These are phyloP conservation scores for Philopedon plagiatum DNA, from an alignment of 2,888 invertebrate genomes.

Conservation along the genomic window DNA sequence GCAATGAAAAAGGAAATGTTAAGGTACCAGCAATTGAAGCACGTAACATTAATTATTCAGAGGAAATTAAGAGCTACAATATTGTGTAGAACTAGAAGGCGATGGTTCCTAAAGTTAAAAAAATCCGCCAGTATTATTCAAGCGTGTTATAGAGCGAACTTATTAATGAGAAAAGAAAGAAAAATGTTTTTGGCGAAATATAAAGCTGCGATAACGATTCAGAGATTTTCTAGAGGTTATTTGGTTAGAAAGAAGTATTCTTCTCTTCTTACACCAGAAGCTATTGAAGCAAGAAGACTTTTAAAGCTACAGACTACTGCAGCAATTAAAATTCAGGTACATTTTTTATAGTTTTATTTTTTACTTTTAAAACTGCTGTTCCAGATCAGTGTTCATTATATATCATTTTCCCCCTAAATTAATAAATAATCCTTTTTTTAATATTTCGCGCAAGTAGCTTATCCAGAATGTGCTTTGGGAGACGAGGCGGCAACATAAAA, in stretches of 20 bases:
- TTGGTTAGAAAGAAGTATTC: conserved; percentile 58
- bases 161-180: conserved; percentile 58
- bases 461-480: too few species aligned
- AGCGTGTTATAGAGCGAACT: conserved; percentile 62
- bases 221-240: conserved; percentile 62
- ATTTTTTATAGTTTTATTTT: conserved; percentile 34
- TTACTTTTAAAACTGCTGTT: too few species aligned
- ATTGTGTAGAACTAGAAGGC: conserved; percentile 65
- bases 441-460: too few species aligned
- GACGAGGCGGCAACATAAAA: too few species aligned
- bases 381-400: too few species aligned
- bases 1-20: conserved; percentile 66
- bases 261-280: conserved; percentile 56
- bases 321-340: conserved; percentile 77
- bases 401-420: too few species aligned
- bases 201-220: conserved; percentile 66
- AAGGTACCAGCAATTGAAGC: conserved; percentile 19
- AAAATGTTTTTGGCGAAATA: conserved; percentile 31
- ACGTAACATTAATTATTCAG: conserved; percentile 42
- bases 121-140: conserved; percentile 69
- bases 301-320: conserved; percentile 68
- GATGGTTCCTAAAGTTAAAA: conserved; percentile 64
- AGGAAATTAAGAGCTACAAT: conserved; percentile 51
- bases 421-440: too few species aligned
- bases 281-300: conserved; percentile 66